A percentile compares a stretch with the other conserved stretches of the same genome.
Evolutionary conservation across 64 coral and sea anemone genomes (phyloP).

Genomic region (Cladopsammia gracilis): DNA sequence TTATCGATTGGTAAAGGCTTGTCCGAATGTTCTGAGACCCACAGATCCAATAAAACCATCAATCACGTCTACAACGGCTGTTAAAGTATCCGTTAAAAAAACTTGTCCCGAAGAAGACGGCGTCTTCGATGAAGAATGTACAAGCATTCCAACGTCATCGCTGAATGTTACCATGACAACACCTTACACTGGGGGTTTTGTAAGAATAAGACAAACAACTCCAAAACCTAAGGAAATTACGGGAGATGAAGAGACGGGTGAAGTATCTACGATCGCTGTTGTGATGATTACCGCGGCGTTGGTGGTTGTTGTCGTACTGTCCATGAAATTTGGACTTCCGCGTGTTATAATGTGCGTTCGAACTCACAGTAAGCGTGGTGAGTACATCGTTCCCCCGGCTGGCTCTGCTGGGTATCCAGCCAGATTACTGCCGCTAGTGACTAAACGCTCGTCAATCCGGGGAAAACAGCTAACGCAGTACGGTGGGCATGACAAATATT

Average conservation of each 20-base stretch:
- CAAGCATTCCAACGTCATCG: not conserved
- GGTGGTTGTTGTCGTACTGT: constrained; percentile 64
- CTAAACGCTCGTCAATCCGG: constrained; percentile 42
- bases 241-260: not conserved
- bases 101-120: not conserved
- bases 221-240: not conserved
- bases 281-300: constrained; percentile 79
- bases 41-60: not conserved
- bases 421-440: constrained; percentile 73
- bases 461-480: constrained; percentile 50
- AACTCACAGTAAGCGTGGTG: constrained; percentile 91
- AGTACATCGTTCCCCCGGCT: constrained; percentile 81
- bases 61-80: not conserved
- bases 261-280: constrained; percentile 62
- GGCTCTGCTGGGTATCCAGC: constrained; percentile 71
- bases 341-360: constrained; percentile 77
- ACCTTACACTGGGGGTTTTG: not conserved
- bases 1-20: constrained; percentile 31
- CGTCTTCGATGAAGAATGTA: not conserved
- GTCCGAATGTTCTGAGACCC: constrained; percentile 31
- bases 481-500: constrained; percentile 4
- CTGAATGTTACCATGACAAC: not conserved
- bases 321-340: constrained; percentile 77
- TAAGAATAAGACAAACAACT: not conserved
- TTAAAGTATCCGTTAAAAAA: not conserved